A percentile compares a stretch with the other conserved stretches of the same genome.
Conservation (phyloP, 2,888 invertebrate genomes). For the Dastarcus helophoroides region DNA sequence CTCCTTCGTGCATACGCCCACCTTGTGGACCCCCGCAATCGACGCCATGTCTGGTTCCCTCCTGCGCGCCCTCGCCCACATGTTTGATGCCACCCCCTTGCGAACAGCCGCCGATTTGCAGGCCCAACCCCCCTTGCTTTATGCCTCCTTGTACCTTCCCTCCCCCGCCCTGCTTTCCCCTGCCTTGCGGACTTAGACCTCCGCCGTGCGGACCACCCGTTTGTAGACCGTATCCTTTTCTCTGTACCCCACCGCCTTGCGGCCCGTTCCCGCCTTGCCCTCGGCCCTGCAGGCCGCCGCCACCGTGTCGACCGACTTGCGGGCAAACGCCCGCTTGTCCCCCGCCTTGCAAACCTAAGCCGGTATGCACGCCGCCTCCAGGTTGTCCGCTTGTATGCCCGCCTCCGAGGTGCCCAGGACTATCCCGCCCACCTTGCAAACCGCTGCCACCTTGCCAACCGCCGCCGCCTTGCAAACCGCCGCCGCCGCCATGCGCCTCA, state of each 20-base stretch:
- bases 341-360: slow-evolving; percentile 1
- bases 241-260: not conserved
- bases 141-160: not conserved
- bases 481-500: not conserved
- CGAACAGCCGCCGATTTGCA: not conserved
- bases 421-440: not conserved
- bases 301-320: not conserved
- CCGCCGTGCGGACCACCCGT: not conserved
- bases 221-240: not conserved
- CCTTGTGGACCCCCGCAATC: not conserved
- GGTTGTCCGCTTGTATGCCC: not conserved
- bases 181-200: not conserved
- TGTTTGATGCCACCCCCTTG: not conserved
- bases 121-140: no score
- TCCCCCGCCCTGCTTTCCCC: not conserved
- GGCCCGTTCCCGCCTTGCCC: slow-evolving; percentile 1
- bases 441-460: slow-evolving; percentile 1
- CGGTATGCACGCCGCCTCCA: not conserved
- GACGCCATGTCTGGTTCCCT: not conserved
- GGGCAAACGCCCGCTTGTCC: not conserved
- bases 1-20: not conserved
- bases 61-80: slow-evolving; percentile 1
- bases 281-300: not conserved
- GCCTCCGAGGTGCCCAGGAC: not conserved
- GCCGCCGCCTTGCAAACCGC: not conserved